Conservation (phyloP, 2,797 vertebrate genomes). For the Diceros bicornis region DNA sequence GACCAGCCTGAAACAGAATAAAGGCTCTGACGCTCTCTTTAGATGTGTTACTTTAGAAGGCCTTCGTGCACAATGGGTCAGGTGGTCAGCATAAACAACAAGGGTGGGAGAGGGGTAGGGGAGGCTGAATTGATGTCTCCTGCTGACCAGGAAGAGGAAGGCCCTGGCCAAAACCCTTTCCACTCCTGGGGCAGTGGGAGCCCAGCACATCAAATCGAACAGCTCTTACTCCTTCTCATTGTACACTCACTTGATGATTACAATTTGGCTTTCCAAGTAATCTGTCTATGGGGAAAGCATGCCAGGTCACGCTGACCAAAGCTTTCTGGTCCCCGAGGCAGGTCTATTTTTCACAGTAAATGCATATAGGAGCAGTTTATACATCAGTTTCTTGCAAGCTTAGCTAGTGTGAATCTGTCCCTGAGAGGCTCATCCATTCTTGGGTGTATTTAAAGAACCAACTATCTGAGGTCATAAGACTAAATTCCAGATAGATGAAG, state of each 20-base stretch:
- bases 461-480: neutral
- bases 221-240: neutral
- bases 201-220: accelerated
- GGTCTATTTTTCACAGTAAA: neutral
- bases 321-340: neutral
- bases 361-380: neutral
- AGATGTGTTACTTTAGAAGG: neutral
- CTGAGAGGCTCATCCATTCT: neutral
- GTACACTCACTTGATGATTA: neutral
- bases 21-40: neutral
- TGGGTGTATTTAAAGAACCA: neutral
- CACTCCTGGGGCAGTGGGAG: neutral
- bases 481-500: neutral
- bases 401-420: neutral
- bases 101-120: no score
- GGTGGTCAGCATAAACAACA: neutral
- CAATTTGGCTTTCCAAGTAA: neutral
- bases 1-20: neutral
- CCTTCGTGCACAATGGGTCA: accelerated
- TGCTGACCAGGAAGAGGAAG: neutral
- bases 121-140: neutral
- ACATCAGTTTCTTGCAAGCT: neutral
- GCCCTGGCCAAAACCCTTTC: neutral
- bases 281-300: neutral
- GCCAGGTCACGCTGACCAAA: neutral